These are phyloP conservation scores for Oscheius sp. DNA, from an alignment of 2,888 invertebrate genomes.

Conservation along the genomic window DNA sequence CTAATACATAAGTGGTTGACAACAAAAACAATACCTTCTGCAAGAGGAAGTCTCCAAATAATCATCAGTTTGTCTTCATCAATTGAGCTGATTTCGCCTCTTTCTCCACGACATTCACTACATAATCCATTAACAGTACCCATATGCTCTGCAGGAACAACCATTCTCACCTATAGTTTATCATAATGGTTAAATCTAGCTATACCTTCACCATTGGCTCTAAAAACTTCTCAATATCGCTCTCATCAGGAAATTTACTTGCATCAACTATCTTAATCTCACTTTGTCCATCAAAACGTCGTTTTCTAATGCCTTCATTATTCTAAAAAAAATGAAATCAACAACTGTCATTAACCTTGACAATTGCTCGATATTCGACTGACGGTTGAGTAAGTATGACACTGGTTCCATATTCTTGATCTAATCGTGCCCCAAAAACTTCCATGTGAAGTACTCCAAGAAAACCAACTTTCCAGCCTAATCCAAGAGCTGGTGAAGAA, in stretches of 20 bases:
- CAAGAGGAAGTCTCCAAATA: constrained; percentile 85
- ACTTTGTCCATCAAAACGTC: constrained; percentile 56
- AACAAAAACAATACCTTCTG: constrained; percentile 75
- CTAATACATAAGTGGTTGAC: constrained; percentile 70
- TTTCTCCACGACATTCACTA: constrained; percentile 60
- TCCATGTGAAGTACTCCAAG: constrained; percentile 75
- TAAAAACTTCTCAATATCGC: constrained; percentile 57
- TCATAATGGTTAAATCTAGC: neutral
- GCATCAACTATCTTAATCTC: constrained; percentile 61
- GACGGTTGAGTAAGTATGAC: constrained; percentile 75
- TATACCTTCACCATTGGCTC: constrained; percentile 64
- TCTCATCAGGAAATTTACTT: constrained; percentile 58
- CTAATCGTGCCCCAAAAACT: constrained; percentile 74
- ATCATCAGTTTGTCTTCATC: constrained; percentile 85
- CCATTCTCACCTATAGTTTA: constrained; percentile 52
- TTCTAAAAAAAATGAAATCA: constrained; percentile 37
- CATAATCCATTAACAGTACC: constrained; percentile 61
- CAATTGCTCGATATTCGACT: constrained; percentile 74
- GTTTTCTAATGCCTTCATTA: constrained; percentile 63
- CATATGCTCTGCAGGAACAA: constrained; percentile 64
- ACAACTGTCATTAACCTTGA: constrained; percentile 41
- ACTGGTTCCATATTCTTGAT: constrained; percentile 74
- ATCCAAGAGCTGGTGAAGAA: constrained; percentile 74
- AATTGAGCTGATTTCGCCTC: constrained; percentile 62
- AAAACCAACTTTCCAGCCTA: constrained; percentile 73